Conservation (phyloP, 2,888 invertebrate genomes). For the Lithophane ornitopus region DNA sequence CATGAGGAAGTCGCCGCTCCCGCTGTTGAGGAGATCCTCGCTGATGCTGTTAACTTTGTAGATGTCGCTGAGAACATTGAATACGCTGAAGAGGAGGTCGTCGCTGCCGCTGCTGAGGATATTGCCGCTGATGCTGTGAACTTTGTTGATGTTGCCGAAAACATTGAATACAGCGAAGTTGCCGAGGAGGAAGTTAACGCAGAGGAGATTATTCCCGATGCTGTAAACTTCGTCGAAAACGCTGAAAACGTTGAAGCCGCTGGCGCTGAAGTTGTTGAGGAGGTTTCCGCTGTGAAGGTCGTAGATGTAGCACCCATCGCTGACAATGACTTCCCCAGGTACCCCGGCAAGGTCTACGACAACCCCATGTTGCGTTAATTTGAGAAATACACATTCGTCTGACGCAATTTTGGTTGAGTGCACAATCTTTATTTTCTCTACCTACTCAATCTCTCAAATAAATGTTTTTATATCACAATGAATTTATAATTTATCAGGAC, state of each 20-base stretch:
- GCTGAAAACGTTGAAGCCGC: conserved; percentile 26
- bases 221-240: conserved; percentile 38
- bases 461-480: conserved; percentile 9
- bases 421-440: conserved; percentile 15
- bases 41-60: conserved; percentile 26
- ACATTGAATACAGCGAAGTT: conserved; percentile 8
- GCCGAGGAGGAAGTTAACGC: conserved; percentile 16
- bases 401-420: not conserved
- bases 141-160: conserved; percentile 26
- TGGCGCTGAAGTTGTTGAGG: not conserved
- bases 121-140: conserved; percentile 23
- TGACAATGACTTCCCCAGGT: conserved; percentile 29
- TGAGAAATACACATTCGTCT: conserved; percentile 9
- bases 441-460: conserved; percentile 30
- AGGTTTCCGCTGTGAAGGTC: conserved; percentile 32
- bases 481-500: conserved; percentile 17
- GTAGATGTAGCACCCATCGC: conserved; percentile 41
- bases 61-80: conserved; percentile 20
- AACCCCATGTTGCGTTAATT: conserved; percentile 66
- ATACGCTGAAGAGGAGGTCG: conserved; percentile 11
- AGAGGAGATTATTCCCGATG: conserved; percentile 25
- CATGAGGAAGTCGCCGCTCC: conserved; percentile 9
- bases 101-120: not conserved
- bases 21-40: conserved; percentile 11
- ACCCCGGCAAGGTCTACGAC: conserved; percentile 62